Evolutionary conservation across 2,797 vertebrate genomes (phyloP).

Genomic region (Hoplostethus mediterraneus): DNA sequence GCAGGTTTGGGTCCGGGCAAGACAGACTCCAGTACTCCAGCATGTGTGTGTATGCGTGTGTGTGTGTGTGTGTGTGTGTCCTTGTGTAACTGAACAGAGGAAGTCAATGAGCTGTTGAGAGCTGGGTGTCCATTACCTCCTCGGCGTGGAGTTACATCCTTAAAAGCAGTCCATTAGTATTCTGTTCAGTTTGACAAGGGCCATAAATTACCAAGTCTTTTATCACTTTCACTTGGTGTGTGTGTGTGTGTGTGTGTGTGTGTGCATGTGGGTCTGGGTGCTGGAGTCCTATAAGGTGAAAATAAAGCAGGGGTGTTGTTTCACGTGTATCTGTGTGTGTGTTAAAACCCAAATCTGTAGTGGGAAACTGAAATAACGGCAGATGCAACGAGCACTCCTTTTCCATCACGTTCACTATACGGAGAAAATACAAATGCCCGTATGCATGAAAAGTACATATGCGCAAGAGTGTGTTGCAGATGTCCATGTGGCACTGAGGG

Average conservation of each 20-base stretch:
- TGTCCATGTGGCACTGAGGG: constrained; percentile 57
- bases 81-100: constrained; percentile 51
- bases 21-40: background rate
- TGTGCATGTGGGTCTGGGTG: constrained; percentile 6
- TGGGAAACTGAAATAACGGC: no score
- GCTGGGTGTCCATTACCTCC: constrained; percentile 68
- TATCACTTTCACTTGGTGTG: constrained; percentile 67
- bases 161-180: constrained; percentile 74
- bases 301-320: constrained; percentile 34
- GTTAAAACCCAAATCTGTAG: no score
- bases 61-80: constrained; percentile 31
- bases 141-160: constrained; percentile 68
- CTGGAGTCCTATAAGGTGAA: constrained; percentile 38
- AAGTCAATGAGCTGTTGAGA: constrained; percentile 71
- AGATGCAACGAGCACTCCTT: background rate
- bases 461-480: constrained; percentile 37
- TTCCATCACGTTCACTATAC: background rate
- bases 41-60: constrained; percentile 5
- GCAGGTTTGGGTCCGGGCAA: constrained; percentile 12
- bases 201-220: constrained; percentile 64
- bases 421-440: background rate
- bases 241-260: constrained; percentile 4
- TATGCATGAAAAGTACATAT: constrained; percentile 12
- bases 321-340: background rate
- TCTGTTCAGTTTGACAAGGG: constrained; percentile 63